Percentiles rank a stretch among this genome's conserved stretches.
Evolutionary conservation across 2,888 invertebrate species (phyloP).

Genomic region (Hanleya hanleyi): DNA sequence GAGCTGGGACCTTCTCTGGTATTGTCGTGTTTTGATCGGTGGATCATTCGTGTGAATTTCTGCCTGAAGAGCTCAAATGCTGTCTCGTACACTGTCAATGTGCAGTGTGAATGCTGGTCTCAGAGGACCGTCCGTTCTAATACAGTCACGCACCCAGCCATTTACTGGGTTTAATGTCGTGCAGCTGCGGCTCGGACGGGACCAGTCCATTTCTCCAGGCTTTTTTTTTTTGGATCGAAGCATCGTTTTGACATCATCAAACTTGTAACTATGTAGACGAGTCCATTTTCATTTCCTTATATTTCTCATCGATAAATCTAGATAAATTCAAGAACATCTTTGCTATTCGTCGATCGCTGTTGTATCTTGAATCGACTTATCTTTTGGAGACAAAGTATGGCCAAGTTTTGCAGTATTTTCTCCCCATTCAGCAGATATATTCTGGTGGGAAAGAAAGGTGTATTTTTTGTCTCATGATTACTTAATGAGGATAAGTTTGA

Average conservation of each 20-base stretch:
- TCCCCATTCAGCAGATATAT: too few species aligned
- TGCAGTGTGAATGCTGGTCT: not conserved
- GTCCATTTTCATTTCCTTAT: too few species aligned
- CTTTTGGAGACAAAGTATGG: too few species aligned
- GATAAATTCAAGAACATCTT: not conserved
- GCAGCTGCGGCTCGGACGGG: conserved; percentile 8
- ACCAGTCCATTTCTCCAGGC: not conserved
- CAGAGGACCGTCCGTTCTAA: not conserved
- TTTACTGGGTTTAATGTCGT: not conserved
- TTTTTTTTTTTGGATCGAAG: not conserved
- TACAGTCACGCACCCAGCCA: conserved; percentile 5
- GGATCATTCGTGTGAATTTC: not conserved
- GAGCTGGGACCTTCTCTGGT: too few species aligned
- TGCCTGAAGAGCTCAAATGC: not conserved
- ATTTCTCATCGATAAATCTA: not conserved
- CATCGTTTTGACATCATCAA: not conserved
- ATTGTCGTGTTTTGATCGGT: not conserved
- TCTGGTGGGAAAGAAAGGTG: too few species aligned
- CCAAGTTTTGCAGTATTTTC: too few species aligned
- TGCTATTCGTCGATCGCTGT: too few species aligned
- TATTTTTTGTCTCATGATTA: too few species aligned
- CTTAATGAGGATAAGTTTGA: too few species aligned
- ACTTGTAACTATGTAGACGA: too few species aligned
- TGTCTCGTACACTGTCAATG: not conserved
- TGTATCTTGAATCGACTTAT: too few species aligned